phyloP scores from a whole-genome alignment of 2,113 vertebrate species.

The Merops nubicus region DNA sequence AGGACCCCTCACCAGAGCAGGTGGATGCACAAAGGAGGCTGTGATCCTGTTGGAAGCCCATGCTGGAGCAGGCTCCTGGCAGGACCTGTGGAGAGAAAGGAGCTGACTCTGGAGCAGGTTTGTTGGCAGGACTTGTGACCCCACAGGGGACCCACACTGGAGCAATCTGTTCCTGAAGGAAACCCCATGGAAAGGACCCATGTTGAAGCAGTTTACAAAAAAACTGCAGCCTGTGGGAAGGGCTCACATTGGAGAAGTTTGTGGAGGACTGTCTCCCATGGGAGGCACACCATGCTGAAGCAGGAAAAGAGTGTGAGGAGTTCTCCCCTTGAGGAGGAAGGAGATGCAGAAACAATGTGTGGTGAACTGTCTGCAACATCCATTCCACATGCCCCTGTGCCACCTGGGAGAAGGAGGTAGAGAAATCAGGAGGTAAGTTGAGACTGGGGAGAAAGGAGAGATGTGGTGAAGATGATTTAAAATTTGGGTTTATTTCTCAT shows the following conservation, averaged over 20 bases:
- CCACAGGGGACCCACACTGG: rapidly evolving
- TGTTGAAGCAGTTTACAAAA: rapidly evolving
- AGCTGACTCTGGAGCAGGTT: neutral
- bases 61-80: neutral
- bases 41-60: rapidly evolving
- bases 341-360: rapidly evolving
- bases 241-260: neutral
- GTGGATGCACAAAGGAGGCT: neutral
- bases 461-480: neutral
- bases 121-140: neutral
- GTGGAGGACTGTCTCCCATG: neutral
- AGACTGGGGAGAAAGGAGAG: neutral
- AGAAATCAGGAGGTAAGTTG: neutral
- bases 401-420: too few species aligned
- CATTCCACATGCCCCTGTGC: neutral
- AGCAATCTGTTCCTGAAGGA: neutral
- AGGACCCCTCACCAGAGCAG: rapidly evolving
- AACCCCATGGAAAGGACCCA: neutral
- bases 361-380: neutral
- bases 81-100: neutral
- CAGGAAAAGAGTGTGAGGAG: neutral
- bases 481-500: neutral
- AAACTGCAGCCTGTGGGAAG: neutral
- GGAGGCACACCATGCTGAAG: neutral
- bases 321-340: neutral